Base-by-base conservation (phyloP, 2,113 vertebrate species). In the Otis tarda region DNA sequence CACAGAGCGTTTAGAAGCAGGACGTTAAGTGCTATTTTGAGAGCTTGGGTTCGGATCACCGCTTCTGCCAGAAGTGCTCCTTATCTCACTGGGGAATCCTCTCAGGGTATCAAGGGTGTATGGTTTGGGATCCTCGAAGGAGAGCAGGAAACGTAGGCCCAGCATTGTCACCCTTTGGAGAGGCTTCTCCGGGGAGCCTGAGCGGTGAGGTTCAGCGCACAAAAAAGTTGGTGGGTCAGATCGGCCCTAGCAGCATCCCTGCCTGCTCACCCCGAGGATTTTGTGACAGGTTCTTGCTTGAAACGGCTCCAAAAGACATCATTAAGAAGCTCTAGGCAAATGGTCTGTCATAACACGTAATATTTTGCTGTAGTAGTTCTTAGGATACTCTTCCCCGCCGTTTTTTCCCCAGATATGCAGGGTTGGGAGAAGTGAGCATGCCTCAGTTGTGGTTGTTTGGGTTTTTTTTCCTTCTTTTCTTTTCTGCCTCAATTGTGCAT, bases 291-390 rank as follows among this genome's bases (percentile, higher is more conserved):
- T 27, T 69, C 41, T 43, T 61, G 13, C 33, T 21, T 43, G 39
- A 80, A 28, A 41, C 22, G n/a, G 3, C 57, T 37, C 27, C 59
- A 8, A 4, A 45, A 14, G 52, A 45, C 17, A 4, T 71, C 19
- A 2, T 12, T 28, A 18, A 33, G 56, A 69, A 59, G 18, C 5
- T 76, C 8, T 45, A 43, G 75, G 31, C 37, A 7, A 67, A 12
- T 9, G 10, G 16, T n/a, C 19, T 65, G 9, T 43, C 8, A 2
- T 6, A 27, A 15, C 9, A 16, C 9, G 18, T 4, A 3, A 4
- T 68, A 10, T 22, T 84, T 8, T 85, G 12, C 74, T 4, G 1
- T 20, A 63, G 41, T 2, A 12, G 23, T n/a, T 59, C 12, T 30
- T 20, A 33, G 59, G 63, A 12, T 87, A 12, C 35, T 30, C 12